Evolutionary conservation across 2,113 vertebrate species (phyloP), one percentile per base, ranked within the genome.

Genomic region (Pterocles orientalis): DNA sequence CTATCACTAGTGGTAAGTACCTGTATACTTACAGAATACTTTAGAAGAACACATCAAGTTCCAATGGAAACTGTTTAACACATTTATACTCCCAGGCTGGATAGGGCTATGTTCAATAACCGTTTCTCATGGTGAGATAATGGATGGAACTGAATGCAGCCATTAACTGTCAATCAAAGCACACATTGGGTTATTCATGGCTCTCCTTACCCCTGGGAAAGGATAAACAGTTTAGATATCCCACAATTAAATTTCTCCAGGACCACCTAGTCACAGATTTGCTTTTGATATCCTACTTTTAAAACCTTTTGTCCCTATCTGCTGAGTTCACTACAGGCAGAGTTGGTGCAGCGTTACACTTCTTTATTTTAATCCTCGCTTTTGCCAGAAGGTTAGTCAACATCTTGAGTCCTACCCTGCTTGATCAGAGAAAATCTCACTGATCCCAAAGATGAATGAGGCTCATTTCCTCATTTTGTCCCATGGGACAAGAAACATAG

Each of bases 391-490:
- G 65, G 65, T 87, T 75, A 72, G 68, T 71, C 69, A 71, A 75
- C 57, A 54, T 61, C 64, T 81, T 33, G 57, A 94, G 77, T 89
- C 61, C 83, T 89, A 83, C 45, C 31, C 69, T 16, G n/a, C 68
- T 71, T 34, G 45, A 34, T 81, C 90, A 82, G 77, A 68, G 60
- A 61, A 92, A 92, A 60, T 77, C 80, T 88, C 88, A 61, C 73
- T 45, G 82, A 66, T 76, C 0, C 1, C 88, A 77, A 73, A 85
- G 78, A 91, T 85, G 91, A 94, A 96, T 87, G 86, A 73, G 73
- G 45, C 73, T 94, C 73, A 76, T 94, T 94, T 96, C 91, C 92
- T 94, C 77, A 33, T 87, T 91, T 87, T 85, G 83, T 89, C 95
- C 75, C 60, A 9, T 23, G 73, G 70, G 95, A 93, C 61, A 54